Evolutionary conservation across 2,888 invertebrate genomes (phyloP).

Genomic region (Platypus cylindrus): DNA sequence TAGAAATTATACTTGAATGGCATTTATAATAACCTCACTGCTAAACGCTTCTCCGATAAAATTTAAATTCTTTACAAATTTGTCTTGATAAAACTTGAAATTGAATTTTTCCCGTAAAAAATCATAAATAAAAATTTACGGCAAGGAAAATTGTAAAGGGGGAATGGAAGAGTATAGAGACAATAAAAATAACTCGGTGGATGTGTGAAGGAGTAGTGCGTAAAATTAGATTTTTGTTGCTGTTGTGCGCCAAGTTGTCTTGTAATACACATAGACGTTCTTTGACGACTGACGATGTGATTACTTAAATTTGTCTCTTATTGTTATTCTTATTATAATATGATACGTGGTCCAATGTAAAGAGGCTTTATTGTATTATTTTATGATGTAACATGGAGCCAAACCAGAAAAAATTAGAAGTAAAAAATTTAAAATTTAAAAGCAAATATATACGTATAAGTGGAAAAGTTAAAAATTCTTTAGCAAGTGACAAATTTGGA

Average conservation of each 20-base stretch:
- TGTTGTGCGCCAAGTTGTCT: constrained; percentile 3
- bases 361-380: constrained; percentile 3
- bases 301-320: constrained; percentile 6
- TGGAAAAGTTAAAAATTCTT: too few species aligned
- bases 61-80: too few species aligned
- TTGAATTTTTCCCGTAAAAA: constrained; percentile 7
- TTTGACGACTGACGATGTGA: constrained; percentile 1
- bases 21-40: too few species aligned
- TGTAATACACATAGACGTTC: constrained; percentile 9
- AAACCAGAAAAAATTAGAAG: too few species aligned
- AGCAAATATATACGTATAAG: too few species aligned
- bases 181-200: too few species aligned
- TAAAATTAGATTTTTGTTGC: constrained; percentile 9
- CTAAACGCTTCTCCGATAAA: too few species aligned
- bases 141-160: constrained; percentile 4
- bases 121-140: constrained; percentile 8
- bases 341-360: constrained; percentile 8
- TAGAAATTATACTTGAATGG: too few species aligned
- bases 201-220: constrained; percentile 6
- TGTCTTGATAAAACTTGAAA: too few species aligned
- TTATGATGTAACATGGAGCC: neutral
- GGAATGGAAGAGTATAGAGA: constrained; percentile 3
- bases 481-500: too few species aligned
- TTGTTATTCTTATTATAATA: constrained; percentile 8
- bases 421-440: too few species aligned